These are phyloP conservation scores for Ophiodon elongatus DNA, from an alignment of 2,113 vertebrate species.

Conservation along the genomic window DNA sequence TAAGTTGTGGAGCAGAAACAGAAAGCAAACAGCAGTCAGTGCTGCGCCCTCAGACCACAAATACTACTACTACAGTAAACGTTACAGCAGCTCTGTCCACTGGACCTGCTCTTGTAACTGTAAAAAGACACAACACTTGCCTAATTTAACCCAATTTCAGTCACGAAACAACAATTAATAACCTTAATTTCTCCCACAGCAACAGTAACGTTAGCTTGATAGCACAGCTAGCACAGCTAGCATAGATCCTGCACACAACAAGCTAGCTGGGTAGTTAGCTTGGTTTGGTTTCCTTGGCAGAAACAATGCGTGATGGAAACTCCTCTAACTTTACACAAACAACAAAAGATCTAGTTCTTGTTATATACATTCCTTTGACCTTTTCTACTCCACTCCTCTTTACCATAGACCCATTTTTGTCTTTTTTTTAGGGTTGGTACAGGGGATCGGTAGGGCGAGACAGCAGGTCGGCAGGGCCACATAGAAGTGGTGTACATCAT, in stretches of 20 bases:
- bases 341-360: background rate
- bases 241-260: too few relatives aligned
- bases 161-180: background rate
- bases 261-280: background rate
- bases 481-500: too few relatives aligned
- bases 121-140: background rate
- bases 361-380: too few relatives aligned
- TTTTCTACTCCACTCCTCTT: too few relatives aligned
- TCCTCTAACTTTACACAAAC: background rate
- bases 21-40: slow-evolving; percentile 57
- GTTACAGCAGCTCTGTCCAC: too few relatives aligned
- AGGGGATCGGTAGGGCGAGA: too few relatives aligned
- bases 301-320: background rate
- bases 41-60: background rate
- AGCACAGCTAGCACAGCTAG: background rate
- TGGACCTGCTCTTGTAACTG: background rate
- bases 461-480: too few relatives aligned
- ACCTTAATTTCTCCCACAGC: background rate
- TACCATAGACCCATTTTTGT: too few relatives aligned
- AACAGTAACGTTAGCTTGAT: background rate
- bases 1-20: slow-evolving; percentile 64
- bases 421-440: too few relatives aligned
- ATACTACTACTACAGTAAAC: background rate
- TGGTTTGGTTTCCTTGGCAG: background rate
- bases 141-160: background rate